Base-by-base conservation (phyloP, 2,797 vertebrate species). In the Taeniopygia guttata region DNA sequence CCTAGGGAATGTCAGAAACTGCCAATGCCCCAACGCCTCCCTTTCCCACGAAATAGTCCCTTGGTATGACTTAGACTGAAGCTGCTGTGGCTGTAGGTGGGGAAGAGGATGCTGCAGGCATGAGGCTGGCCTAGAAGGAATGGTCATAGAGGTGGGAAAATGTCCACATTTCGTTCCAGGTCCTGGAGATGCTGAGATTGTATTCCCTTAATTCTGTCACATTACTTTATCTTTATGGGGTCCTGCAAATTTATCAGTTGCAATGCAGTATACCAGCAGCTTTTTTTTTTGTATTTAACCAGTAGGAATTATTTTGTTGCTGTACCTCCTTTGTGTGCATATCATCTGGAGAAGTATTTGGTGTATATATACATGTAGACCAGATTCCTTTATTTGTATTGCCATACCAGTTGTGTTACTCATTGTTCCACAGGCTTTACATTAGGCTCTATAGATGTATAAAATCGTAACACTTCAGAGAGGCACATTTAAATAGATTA, bases 401-500 rank as follows among this genome's bases (percentile, higher is more conserved):
- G 32, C 34, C 32, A 26, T 86, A 54, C 11, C 4, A 9, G 19
- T 93, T 83, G 36, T 74, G 23, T 68, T 91, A 45, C 42, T 91
- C 34, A 13, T 60, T 85, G 30, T n/a, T 54, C 30, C 76, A 74
- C 20, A 36, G 36, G 30, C 22, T 85, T 82, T 82, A 83, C 32
- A 13, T 59, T 74, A 54, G 25, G 16, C 13, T 48, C 30, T 69
- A 3, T 3, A 48, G 76, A 81, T 11, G 34, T 62, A 51, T 62
- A 94, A 96, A 94, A 97, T 92, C 75, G 76, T 91, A 95, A 91
- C 66, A 79, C 51, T 81, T 96, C 82, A 95, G 59, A 97, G 94
- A 94, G 48, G 67, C 72, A 36, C 42, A 86, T 84, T 76, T 72
- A 62, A 93, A 51, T 49, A 48, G 6, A 66, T 51, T 9, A 13